These are phyloP conservation scores for Podocnemis expansa DNA, from an alignment of 2,113 vertebrate genomes.

Conservation along the genomic window DNA sequence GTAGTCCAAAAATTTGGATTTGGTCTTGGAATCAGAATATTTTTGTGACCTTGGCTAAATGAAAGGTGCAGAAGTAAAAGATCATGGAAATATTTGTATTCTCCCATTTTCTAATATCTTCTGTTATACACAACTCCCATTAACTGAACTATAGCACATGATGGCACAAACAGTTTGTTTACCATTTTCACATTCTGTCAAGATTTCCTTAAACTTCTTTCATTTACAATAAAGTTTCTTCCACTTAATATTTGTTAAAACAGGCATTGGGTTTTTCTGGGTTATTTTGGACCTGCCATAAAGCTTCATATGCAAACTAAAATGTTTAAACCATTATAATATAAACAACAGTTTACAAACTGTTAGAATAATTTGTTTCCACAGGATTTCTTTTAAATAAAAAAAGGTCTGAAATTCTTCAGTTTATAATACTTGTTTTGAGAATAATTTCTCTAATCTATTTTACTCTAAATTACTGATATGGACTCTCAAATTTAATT, in stretches of 20 bases:
- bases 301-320: too few relatives aligned
- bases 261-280: neutral
- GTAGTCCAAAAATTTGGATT: neutral
- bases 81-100: neutral
- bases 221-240: constrained; percentile 22
- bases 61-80: neutral
- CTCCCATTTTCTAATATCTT: neutral
- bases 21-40: neutral
- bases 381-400: neutral
- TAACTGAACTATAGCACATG: neutral
- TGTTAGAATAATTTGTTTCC: too few relatives aligned
- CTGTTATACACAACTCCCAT: constrained; percentile 8
- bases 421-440: neutral
- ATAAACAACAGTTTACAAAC: too few relatives aligned
- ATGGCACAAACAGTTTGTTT: neutral
- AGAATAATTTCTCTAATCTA: neutral
- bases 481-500: neutral
- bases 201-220: constrained; percentile 11
- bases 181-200: constrained; percentile 13
- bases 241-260: constrained; percentile 36
- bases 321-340: too few relatives aligned
- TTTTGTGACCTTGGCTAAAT: neutral
- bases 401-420: neutral
- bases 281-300: neutral
- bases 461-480: neutral